Conservation (phyloP, 2,888 invertebrate genomes). For the Dolomedes plantarius region DNA sequence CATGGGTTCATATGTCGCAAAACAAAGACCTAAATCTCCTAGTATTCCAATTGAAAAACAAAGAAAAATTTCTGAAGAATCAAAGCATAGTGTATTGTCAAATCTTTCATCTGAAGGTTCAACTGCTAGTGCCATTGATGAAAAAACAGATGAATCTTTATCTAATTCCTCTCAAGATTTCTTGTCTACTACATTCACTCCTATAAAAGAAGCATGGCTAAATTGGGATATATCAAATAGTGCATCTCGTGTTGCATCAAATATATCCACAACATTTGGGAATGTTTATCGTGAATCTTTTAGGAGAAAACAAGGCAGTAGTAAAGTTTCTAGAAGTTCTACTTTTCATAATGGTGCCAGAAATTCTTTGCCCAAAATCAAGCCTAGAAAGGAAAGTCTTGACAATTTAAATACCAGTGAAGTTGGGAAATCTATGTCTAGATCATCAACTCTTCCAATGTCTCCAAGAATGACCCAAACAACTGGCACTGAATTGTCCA, state of each 20-base stretch:
- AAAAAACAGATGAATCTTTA: conserved; percentile 21
- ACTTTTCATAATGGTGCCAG: conserved; percentile 73
- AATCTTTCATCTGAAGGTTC: conserved; percentile 49
- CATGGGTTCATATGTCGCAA: not conserved
- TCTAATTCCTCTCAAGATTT: conserved; percentile 48
- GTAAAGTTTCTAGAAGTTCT: conserved; percentile 72
- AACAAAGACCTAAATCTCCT: conserved; percentile 61
- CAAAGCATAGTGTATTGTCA: conserved; percentile 35
- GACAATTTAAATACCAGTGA: conserved; percentile 16
- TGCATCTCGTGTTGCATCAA: conserved; percentile 67
- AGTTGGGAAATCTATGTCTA: conserved; percentile 41
- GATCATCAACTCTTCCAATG: conserved; percentile 72
- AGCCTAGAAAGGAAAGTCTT: conserved; percentile 44
- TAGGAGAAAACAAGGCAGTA: conserved; percentile 56
- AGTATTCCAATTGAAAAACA: conserved; percentile 64
- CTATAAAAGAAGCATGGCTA: conserved; percentile 72
- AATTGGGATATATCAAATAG: conserved; percentile 72
- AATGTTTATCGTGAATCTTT: conserved; percentile 63
- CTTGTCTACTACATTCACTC: conserved; percentile 69
- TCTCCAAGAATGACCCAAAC: conserved; percentile 22
- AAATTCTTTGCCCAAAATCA: conserved; percentile 45
- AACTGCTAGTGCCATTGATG: conserved; percentile 13
- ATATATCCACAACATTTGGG: conserved; percentile 72
- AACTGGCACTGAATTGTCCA: conserved; percentile 17
- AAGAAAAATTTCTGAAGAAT: conserved; percentile 53